Conservation (phyloP, 1,140 invertebrate genomes). For the Pachypsylla venusta region DNA sequence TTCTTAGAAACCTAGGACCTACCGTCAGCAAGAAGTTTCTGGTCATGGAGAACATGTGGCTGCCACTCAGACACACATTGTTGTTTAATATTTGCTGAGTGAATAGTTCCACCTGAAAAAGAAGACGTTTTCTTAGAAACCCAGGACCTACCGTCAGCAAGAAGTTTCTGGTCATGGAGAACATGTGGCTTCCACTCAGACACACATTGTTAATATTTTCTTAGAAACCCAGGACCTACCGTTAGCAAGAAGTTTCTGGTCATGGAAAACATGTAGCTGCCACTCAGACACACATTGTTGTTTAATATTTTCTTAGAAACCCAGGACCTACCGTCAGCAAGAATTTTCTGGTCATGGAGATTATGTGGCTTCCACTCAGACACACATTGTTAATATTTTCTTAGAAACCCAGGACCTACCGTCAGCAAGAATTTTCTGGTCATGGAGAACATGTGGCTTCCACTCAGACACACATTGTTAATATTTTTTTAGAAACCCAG, state of each 20-base stretch:
- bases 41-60: constrained; percentile 21
- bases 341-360: constrained; percentile 19
- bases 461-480: constrained; percentile 13
- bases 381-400: too few species aligned
- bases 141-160: constrained; percentile 18
- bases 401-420: constrained; percentile 6
- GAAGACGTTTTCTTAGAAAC: too few species aligned
- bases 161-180: constrained; percentile 18
- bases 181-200: constrained; percentile 18
- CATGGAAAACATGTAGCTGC: constrained; percentile 19
- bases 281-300: constrained; percentile 13
- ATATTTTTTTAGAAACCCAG: constrained; percentile 12
- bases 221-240: too few species aligned
- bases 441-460: constrained; percentile 19
- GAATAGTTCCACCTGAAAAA: constrained; percentile 3
- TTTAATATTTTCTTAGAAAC: too few species aligned
- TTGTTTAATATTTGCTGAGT: background rate
- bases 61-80: constrained; percentile 15
- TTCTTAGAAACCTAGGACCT: constrained; percentile 1
- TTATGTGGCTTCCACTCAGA: constrained; percentile 18
- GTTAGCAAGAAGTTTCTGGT: constrained; percentile 17
- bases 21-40: constrained; percentile 19
- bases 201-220: constrained; percentile 11
- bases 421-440: constrained; percentile 17
- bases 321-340: constrained; percentile 19